These are phyloP conservation scores for Drosophila leontia DNA, from an alignment of 1,140 invertebrate genomes.

Conservation along the genomic window DNA sequence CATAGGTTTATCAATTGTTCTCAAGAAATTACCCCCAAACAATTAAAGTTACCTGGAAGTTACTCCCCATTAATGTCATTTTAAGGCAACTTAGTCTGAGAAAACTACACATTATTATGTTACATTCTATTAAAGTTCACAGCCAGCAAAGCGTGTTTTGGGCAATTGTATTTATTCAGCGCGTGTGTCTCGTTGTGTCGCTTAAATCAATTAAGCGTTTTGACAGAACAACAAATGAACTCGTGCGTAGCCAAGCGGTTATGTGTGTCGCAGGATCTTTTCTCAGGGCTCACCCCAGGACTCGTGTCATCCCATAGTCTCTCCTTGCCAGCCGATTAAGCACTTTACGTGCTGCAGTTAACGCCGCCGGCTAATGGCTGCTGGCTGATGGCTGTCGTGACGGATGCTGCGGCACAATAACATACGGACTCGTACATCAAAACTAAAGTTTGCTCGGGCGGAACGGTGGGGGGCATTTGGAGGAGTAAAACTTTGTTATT, in stretches of 20 bases:
- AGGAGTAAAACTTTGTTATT: constrained; percentile 65
- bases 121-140: constrained; percentile 2
- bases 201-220: constrained; percentile 73
- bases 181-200: constrained; percentile 30
- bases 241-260: constrained; percentile 60
- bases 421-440: constrained; percentile 32
- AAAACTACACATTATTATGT: background rate
- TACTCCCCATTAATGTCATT: background rate
- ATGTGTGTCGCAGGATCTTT: constrained; percentile 8
- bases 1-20: background rate
- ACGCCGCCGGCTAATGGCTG: constrained; percentile 26
- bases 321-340: constrained; percentile 68
- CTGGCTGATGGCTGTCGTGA: constrained; percentile 28
- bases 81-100: background rate
- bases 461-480: constrained; percentile 5
- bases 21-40: too few species aligned
- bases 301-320: constrained; percentile 16
- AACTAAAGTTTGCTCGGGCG: constrained; percentile 45
- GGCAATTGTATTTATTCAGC: constrained; percentile 2
- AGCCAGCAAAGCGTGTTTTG: background rate
- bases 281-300: background rate
- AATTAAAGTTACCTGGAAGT: background rate
- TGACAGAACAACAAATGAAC: constrained; percentile 48
- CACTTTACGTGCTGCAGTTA: constrained; percentile 70
- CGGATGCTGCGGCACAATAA: constrained; percentile 27